These are phyloP conservation scores for Gnatocerus cornutus DNA, from an alignment of 2,888 invertebrate genomes.

Conservation along the genomic window DNA sequence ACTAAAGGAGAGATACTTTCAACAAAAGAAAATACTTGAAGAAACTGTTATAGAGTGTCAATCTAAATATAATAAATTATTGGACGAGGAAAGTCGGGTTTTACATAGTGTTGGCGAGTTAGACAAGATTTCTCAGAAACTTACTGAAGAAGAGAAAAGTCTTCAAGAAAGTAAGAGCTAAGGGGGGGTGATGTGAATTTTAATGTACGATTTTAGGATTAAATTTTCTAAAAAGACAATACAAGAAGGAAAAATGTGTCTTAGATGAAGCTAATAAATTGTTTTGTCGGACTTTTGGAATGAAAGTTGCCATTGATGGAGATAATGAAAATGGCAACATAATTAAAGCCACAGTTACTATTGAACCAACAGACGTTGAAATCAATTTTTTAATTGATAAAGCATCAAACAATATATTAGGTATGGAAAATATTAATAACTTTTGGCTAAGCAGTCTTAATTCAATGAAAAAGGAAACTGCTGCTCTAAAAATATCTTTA, in stretches of 20 bases:
- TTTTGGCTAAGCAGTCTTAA: not conserved
- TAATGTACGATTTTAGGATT: not conserved
- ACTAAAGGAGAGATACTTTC: not conserved
- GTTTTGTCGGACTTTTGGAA: conserved; percentile 6
- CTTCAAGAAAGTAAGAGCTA: conserved; percentile 6
- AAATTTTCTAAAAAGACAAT: not conserved
- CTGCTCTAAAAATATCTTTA: not conserved
- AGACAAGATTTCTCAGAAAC: not conserved
- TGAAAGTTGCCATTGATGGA: not conserved
- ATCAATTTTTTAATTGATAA: conserved; percentile 1
- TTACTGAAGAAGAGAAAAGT: not conserved
- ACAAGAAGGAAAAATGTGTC: not conserved
- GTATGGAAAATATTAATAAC: not conserved
- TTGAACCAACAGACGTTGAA: not conserved
- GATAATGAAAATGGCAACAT: not conserved
- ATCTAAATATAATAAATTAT: conserved; percentile 7
- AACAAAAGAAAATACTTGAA: not conserved
- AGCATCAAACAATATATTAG: not conserved
- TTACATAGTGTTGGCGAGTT: not conserved
- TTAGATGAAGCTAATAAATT: not conserved
- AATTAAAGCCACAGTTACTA: not conserved
- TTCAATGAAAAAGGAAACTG: not conserved
- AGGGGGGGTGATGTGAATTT: not conserved
- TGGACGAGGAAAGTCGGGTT: not conserved
- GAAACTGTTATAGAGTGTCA: not conserved